Evolutionary conservation across 2,888 invertebrate species (phyloP), one percentile per base, ranked within the genome.

Genomic region (Craniophora ligustri): DNA sequence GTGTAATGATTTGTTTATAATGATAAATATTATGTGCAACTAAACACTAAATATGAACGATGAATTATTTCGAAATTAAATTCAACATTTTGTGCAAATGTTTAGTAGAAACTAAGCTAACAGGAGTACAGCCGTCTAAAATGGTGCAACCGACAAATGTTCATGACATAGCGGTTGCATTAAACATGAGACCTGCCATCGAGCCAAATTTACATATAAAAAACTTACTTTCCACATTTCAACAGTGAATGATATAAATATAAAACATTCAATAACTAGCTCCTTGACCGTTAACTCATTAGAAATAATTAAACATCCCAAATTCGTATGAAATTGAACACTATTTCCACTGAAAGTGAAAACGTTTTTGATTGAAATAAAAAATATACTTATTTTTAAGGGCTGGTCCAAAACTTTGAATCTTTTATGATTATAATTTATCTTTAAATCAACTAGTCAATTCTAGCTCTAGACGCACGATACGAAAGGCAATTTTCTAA

Each of bases 81-180:
- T 72, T 56, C 56, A 62, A 46, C 63, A 62, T 64, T 70, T 71
- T 62, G 71, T 62, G 67, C 57, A 73, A 74, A 73, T 73, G 68
- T 75, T 60, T 68, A 72, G 68, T 60, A 67, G 66, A 57, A 71
- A 69, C 74, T 74, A 65, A 72, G 62, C 73, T 63, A 75, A 72
- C 69, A 74, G 73, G 68, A 72, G 70, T 76, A 72, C 67, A 57
- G 75, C 72, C 66, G 73, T 78, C 81, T 86, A 84, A 87, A 89
- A 87, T 87, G 89, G 85, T 87, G 83, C 85, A 82, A 87, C 88
- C 88, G 89, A 91, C 91, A 91, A 91, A 91, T 91, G 91, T 91
- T 90, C 87, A 87, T 88, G 91, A 89, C 91, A 89, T 61, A 78
- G 82, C 85, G 84, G 76, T 80, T 91, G 88, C 86, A 92, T 92